Percentiles rank a stretch among this genome's conserved stretches.
phyloP scores from a whole-genome alignment of 2,113 vertebrate species.

The Rhabdomys dilectus region DNA sequence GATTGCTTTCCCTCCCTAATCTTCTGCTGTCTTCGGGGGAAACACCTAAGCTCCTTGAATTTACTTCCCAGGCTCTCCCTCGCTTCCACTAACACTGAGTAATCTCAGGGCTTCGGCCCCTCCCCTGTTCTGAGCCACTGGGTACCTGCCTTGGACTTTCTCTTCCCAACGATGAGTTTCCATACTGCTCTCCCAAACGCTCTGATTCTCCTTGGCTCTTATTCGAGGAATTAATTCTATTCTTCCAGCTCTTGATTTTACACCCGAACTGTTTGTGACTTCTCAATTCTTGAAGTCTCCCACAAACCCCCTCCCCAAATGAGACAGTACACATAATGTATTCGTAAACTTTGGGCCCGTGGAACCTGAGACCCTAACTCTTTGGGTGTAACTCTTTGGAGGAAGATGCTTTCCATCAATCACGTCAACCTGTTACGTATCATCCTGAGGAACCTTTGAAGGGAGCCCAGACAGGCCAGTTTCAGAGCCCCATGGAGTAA shows the following conservation, averaged over 20 bases:
- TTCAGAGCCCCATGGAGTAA: background rate
- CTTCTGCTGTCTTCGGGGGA: too few species aligned
- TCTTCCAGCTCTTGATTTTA: background rate
- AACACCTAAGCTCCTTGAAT: background rate
- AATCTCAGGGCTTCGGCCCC: background rate
- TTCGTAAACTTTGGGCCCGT: background rate
- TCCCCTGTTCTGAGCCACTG: background rate
- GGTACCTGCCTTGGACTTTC: background rate
- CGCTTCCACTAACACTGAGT: background rate
- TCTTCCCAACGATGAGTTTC: background rate
- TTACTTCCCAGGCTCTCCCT: background rate
- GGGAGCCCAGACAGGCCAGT: background rate
- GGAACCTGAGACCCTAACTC: background rate
- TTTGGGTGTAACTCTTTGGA: background rate
- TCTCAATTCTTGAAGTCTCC: background rate
- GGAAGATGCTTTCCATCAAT: background rate
- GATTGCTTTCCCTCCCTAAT: background rate
- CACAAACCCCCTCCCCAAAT: accelerated
- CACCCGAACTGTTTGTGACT: background rate
- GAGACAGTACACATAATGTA: background rate
- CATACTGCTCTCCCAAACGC: background rate
- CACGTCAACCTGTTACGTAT: background rate
- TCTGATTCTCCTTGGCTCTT: background rate
- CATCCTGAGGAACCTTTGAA: background rate
- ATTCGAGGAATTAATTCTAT: background rate